Conservation (phyloP, 2,888 invertebrate species). For the Tenthredo scrophulariae region DNA sequence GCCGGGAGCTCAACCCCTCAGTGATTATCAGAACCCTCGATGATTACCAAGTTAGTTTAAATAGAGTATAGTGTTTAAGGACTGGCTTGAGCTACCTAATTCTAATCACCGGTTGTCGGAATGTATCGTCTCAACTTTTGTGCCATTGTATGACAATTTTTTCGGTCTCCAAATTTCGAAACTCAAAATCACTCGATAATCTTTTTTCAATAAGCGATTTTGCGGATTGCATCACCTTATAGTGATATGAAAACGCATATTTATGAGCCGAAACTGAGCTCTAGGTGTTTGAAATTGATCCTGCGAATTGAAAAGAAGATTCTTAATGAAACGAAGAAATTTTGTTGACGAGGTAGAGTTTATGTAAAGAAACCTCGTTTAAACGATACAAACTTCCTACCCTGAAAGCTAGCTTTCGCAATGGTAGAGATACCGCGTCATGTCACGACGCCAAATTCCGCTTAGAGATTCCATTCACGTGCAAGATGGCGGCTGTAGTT, state of each 20-base stretch:
- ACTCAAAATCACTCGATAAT: neutral
- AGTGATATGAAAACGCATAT: neutral
- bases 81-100: conserved; percentile 62
- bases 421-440: conserved; percentile 16
- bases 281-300: neutral
- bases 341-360: neutral
- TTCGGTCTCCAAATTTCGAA: neutral
- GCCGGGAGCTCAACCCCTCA: conserved; percentile 60
- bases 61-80: conserved; percentile 76
- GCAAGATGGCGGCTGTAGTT: conserved; percentile 77
- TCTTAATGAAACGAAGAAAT: neutral
- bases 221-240: neutral
- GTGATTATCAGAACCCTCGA: conserved; percentile 63
- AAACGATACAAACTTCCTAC: conserved; percentile 6
- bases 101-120: conserved; percentile 56
- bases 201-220: neutral
- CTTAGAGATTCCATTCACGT: conserved; percentile 75
- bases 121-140: conserved; percentile 28
- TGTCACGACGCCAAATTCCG: conserved; percentile 47
- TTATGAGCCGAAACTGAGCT: neutral
- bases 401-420: conserved; percentile 38
- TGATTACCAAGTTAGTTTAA: conserved; percentile 76
- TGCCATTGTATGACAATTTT: neutral
- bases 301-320: neutral
- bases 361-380: conserved; percentile 15